Conservation (phyloP, 1,140 invertebrate species). For the Calycopis cecrops region DNA sequence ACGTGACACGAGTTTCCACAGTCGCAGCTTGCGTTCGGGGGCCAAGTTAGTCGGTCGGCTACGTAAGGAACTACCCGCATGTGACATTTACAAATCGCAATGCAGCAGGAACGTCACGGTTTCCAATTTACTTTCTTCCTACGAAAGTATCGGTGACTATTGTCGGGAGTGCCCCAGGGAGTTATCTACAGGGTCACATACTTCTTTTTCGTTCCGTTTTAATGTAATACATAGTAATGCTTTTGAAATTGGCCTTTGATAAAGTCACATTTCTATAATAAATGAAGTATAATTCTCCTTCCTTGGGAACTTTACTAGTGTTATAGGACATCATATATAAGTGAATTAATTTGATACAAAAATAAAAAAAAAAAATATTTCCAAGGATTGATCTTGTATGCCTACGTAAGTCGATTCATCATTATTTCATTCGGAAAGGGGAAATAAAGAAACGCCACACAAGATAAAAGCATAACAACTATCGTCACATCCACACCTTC, state of each 20-base stretch:
- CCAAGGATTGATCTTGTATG: no score
- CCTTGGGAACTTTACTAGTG: no score
- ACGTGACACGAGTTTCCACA: constrained; percentile 18
- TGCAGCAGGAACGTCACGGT: constrained; percentile 45
- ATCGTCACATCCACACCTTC: not conserved
- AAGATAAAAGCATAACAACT: not conserved
- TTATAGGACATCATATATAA: no score
- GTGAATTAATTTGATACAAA: no score
- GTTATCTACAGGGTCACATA: constrained; percentile 1
- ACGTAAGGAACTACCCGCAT: constrained; percentile 37
- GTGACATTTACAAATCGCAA: constrained; percentile 60
- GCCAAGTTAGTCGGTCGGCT: constrained; percentile 23
- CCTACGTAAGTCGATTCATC: no score
- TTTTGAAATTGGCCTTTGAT: no score
- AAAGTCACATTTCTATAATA: no score
- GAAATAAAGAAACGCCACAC: no score
- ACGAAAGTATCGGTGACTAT: constrained; percentile 25
- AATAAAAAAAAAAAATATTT: no score
- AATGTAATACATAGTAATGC: not conserved
- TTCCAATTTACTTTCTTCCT: constrained; percentile 56
- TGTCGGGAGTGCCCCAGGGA: constrained; percentile 4
- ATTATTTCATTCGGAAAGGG: no score
- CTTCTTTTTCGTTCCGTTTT: not conserved
- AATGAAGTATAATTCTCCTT: no score
- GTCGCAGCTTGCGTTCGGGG: constrained; percentile 1